phyloP scores from a whole-genome alignment of 37 sponge, comb jelly and placozoan species.

The Chondrilla cf. caribensis region DNA sequence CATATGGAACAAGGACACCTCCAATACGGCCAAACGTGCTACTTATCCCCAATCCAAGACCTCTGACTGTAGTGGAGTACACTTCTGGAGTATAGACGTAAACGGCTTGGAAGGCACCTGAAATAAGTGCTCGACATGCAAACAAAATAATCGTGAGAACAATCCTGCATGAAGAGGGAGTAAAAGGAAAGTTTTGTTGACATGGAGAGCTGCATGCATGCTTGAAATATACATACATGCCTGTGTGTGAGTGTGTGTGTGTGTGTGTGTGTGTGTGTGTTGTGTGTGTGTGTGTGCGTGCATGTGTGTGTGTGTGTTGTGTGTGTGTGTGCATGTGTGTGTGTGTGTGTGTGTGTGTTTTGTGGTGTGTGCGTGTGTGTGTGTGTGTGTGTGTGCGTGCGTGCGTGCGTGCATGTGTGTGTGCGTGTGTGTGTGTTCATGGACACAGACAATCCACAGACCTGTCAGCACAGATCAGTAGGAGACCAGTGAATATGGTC shows the following conservation, averaged over 20 bases:
- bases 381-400: slow-evolving; percentile 21
- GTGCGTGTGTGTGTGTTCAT: too few species aligned
- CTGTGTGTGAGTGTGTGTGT: slow-evolving; percentile 4
- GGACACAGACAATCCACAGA: too few species aligned
- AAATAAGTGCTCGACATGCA: slow-evolving; percentile 47
- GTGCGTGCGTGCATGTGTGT: neutral
- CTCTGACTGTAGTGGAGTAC: slow-evolving; percentile 73
- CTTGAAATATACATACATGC: slow-evolving; percentile 25
- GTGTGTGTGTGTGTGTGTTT: slow-evolving; percentile 4
- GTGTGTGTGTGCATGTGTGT: neutral
- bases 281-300: slow-evolving; percentile 19
- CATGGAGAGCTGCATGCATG: neutral
- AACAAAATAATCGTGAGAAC: slow-evolving; percentile 66
- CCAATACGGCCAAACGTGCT: slow-evolving; percentile 64
- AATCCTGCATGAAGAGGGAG: slow-evolving; percentile 13
- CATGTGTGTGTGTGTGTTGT: slow-evolving; percentile 6
- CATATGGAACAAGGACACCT: slow-evolving; percentile 60
- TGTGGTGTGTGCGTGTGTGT: slow-evolving; percentile 2
- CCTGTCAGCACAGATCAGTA: slow-evolving; percentile 52
- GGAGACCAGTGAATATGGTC: slow-evolving; percentile 56
- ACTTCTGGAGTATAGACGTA: slow-evolving; percentile 83
- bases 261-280: slow-evolving; percentile 21
- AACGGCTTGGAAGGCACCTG: slow-evolving; percentile 79
- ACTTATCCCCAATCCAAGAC: slow-evolving; percentile 48
- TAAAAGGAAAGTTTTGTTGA: neutral